phyloP scores from a whole-genome alignment of 2,797 vertebrate species.

The Eulemur coronatus region DNA sequence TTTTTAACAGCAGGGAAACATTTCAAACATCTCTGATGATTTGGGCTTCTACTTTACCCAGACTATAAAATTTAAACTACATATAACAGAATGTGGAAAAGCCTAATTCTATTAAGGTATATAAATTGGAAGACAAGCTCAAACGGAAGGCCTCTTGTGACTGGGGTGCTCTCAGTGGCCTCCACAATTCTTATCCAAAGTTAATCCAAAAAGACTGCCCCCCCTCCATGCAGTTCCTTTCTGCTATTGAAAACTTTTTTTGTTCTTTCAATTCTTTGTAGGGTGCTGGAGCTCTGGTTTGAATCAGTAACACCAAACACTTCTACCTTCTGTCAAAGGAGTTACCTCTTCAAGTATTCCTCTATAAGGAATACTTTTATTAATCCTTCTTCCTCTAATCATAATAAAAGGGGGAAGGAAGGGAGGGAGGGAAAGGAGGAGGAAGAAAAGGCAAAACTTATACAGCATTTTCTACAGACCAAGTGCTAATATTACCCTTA shows the following conservation, averaged over 20 bases:
- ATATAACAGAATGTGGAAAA: not conserved
- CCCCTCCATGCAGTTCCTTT: not conserved
- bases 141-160: not conserved
- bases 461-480: not conserved
- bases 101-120: not conserved
- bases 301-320: not conserved
- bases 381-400: not conserved
- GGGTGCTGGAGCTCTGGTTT: not conserved
- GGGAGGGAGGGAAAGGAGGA: accelerated
- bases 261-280: not conserved
- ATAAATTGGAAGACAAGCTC: not conserved
- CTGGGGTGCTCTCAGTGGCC: not conserved
- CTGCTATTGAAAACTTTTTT: not conserved
- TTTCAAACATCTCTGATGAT: not conserved
- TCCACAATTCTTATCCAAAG: not conserved
- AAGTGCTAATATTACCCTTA: not conserved
- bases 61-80: not conserved
- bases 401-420: not conserved
- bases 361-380: not conserved
- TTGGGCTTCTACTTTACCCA: not conserved
- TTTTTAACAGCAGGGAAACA: not conserved
- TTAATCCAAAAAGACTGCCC: not conserved
- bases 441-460: not conserved
- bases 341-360: not conserved
- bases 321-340: not conserved